Evolutionary conservation across 2,113 vertebrate species (phyloP).

Genomic region (Microcebus tavaratra): DNA sequence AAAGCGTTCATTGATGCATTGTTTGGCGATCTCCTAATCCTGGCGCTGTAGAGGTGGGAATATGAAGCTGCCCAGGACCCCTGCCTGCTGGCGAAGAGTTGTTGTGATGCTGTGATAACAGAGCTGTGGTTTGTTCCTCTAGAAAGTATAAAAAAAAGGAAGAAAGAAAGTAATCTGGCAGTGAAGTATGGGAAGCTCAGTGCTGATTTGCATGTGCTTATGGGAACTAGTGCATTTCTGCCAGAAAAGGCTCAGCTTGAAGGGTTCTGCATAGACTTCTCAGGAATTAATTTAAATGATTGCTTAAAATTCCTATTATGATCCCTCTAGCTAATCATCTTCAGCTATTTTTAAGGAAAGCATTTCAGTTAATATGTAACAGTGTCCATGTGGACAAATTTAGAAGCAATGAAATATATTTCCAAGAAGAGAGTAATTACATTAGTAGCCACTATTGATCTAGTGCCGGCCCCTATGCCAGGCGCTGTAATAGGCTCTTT

Average conservation of each 20-base stretch:
- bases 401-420: background rate
- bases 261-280: background rate
- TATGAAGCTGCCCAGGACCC: accelerated
- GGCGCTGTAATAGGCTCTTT: accelerated
- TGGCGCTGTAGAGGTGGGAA: accelerated
- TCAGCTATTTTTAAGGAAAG: background rate
- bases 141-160: background rate
- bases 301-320: background rate
- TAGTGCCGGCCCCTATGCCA: background rate
- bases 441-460: background rate
- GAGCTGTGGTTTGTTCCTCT: background rate
- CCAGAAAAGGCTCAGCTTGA: background rate
- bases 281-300: background rate
- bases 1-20: accelerated
- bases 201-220: background rate
- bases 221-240: background rate
- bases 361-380: background rate
- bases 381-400: background rate
- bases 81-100: background rate
- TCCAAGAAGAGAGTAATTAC: background rate
- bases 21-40: background rate
- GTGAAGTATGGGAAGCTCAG: background rate
- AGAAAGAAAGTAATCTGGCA: background rate
- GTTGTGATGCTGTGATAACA: background rate
- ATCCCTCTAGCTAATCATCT: background rate